Evolutionary conservation across 2,888 invertebrate species (phyloP).

Genomic region (Reticulitermes lucifugus): DNA sequence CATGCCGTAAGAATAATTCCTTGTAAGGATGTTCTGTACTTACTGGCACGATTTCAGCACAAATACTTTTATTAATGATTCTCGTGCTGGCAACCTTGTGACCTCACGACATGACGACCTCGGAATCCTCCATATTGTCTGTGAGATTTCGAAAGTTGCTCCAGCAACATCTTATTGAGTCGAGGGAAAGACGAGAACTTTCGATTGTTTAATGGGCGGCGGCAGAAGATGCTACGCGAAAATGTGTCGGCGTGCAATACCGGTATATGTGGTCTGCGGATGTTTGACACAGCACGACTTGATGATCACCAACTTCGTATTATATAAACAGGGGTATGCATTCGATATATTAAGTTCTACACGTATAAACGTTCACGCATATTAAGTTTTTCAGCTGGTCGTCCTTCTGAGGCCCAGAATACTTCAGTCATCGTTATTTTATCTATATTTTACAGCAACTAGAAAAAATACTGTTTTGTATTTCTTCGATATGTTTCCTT

Average conservation of each 20-base stretch:
- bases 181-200: background rate
- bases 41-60: background rate
- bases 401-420: too few relatives aligned
- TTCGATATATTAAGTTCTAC: too few relatives aligned
- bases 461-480: too few relatives aligned
- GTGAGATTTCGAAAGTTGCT: slow-evolving; percentile 10
- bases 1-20: background rate
- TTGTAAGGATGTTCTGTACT: background rate
- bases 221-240: background rate
- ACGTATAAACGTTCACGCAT: too few relatives aligned
- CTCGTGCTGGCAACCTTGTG: background rate
- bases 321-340: too few relatives aligned
- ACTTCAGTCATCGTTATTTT: too few relatives aligned
- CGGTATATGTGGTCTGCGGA: background rate
- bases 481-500: too few relatives aligned
- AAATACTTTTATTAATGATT: background rate
- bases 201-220: background rate
- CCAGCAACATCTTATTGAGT: background rate
- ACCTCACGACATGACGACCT: background rate
- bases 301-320: too few relatives aligned
- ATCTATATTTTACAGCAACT: too few relatives aligned
- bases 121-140: background rate
- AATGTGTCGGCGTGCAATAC: background rate
- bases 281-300: too few relatives aligned
- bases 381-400: too few relatives aligned